phyloP scores from a whole-genome alignment of 1,140 invertebrate species.

The Thaumatotibia leucotreta region DNA sequence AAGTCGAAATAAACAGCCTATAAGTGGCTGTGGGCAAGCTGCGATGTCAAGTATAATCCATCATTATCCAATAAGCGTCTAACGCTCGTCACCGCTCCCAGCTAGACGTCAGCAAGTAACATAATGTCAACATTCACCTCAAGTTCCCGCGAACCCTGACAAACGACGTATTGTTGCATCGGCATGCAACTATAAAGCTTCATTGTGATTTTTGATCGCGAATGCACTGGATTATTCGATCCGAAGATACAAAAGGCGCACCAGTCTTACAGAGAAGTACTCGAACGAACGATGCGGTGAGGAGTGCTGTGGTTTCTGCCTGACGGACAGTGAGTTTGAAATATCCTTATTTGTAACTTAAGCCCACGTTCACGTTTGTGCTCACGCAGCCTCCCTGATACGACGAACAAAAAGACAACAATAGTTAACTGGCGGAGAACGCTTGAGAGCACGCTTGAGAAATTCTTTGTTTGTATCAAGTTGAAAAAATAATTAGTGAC shows the following conservation, averaged over 20 bases:
- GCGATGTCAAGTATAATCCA: constrained; percentile 2
- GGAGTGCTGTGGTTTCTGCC: constrained; percentile 12
- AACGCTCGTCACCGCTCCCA: neutral
- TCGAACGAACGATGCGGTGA: constrained; percentile 21
- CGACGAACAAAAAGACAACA: neutral
- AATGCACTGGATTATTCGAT: constrained; percentile 29
- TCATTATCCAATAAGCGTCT: constrained; percentile 8
- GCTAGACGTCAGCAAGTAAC: constrained; percentile 4
- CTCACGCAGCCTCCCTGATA: neutral
- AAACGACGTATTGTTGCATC: constrained; percentile 57
- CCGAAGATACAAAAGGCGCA: constrained; percentile 35
- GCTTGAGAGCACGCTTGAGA: neutral
- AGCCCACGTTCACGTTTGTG: neutral
- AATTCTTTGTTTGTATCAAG: neutral
- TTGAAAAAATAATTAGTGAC: neutral
- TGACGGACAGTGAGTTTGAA: constrained; percentile 1
- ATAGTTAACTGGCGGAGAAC: neutral
- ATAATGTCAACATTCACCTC: constrained; percentile 34
- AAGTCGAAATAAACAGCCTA: neutral
- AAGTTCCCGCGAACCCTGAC: constrained; percentile 52
- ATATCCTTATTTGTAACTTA: neutral
- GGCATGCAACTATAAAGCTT: constrained; percentile 56
- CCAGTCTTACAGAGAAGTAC: constrained; percentile 16
- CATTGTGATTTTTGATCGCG: constrained; percentile 43
- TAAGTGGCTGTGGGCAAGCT: neutral